Conservation (phyloP, 2,888 invertebrate species). For the Drosophila dives region DNA sequence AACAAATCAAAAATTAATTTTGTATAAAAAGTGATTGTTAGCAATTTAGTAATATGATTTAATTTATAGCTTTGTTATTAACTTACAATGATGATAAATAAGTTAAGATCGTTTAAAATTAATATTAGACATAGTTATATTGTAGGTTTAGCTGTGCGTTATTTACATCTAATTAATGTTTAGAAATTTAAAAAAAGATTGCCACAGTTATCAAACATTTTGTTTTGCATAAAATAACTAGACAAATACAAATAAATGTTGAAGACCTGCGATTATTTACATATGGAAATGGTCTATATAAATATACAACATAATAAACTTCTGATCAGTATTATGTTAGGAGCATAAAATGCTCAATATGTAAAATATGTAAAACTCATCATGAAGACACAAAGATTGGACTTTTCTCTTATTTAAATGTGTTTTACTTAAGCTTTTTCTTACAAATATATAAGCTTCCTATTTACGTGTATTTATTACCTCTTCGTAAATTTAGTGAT, state of each 20-base stretch:
- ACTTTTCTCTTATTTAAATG: not conserved
- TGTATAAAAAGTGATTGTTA: not conserved
- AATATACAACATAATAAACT: not conserved
- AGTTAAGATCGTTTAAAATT: not conserved
- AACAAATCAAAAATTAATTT: slow-evolving; percentile 25
- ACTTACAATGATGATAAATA: not conserved
- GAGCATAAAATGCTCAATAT: not conserved
- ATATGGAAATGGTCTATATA: not conserved
- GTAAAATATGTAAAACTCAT: not conserved
- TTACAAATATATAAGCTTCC: not conserved
- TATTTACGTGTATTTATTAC: not conserved
- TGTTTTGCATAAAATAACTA: not conserved
- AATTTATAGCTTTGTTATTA: not conserved
- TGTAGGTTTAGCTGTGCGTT: not conserved
- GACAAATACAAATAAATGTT: not conserved
- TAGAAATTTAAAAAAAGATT: not conserved
- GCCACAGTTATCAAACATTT: not conserved
- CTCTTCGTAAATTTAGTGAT: too few relatives aligned
- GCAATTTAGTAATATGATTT: not conserved
- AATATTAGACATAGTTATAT: not conserved
- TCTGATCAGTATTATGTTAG: not conserved
- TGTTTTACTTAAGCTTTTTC: not conserved
- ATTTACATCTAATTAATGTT: not conserved
- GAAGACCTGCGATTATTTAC: not conserved
- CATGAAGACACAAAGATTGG: not conserved